phyloP scores from a whole-genome alignment of 1,140 invertebrate genomes.

The Drosophila novamexicana region DNA sequence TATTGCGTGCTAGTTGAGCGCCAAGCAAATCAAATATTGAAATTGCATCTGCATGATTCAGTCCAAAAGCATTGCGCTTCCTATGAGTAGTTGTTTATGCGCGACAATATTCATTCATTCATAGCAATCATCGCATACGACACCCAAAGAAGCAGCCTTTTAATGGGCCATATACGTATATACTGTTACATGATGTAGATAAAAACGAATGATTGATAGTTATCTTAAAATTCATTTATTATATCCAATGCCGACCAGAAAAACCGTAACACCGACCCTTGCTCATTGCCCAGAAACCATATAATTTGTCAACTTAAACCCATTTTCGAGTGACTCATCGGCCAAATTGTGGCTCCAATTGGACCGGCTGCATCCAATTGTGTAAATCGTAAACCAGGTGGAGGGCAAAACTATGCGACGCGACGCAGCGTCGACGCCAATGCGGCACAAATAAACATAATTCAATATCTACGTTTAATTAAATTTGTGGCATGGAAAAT shows the following conservation, averaged over 20 bases:
- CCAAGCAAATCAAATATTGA: constrained; percentile 25
- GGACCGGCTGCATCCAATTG: constrained; percentile 5
- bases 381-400: constrained; percentile 20
- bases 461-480: constrained; percentile 69
- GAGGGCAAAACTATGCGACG: constrained; percentile 16
- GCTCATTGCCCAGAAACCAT: constrained; percentile 1
- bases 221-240: constrained; percentile 69
- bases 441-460: constrained; percentile 48
- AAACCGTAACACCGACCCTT: constrained; percentile 5
- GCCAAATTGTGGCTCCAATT: neutral
- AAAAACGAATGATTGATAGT: constrained; percentile 25
- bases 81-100: neutral
- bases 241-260: constrained; percentile 23
- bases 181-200: neutral
- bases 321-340: constrained; percentile 20
- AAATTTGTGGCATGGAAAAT: constrained; percentile 53
- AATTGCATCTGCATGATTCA: constrained; percentile 35
- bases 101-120: constrained; percentile 1
- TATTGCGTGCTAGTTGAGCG: constrained; percentile 9
- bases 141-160: neutral
- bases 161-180: constrained; percentile 30
- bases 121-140: constrained; percentile 4
- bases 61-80: neutral
- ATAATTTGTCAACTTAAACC: constrained; percentile 47
- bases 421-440: neutral